These are phyloP conservation scores for Potamilus streckersoni DNA, from an alignment of 1,140 invertebrate species.

Conservation along the genomic window DNA sequence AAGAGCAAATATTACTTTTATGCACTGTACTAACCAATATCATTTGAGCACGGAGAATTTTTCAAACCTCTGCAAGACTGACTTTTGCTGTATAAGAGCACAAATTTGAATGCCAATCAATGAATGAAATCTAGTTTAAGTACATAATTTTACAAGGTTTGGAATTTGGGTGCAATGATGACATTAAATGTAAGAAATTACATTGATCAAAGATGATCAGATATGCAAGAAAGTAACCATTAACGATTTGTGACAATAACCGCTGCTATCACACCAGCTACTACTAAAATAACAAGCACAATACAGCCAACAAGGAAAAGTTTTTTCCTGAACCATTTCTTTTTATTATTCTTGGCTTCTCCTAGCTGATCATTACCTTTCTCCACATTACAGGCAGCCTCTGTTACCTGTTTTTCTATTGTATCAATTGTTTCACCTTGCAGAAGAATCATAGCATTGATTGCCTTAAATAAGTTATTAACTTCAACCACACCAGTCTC, in stretches of 20 bases:
- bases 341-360: constrained; percentile 9
- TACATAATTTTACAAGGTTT: no score
- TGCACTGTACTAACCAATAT: no score
- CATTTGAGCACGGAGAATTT: no score
- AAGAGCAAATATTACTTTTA: no score
- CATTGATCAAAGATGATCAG: no score
- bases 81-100: no score
- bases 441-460: constrained; percentile 27
- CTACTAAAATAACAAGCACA: constrained; percentile 16
- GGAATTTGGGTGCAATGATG: no score
- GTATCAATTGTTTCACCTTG: constrained; percentile 28
- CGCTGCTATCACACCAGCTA: constrained; percentile 15
- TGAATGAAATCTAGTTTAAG: no score
- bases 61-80: no score
- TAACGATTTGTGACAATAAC: constrained; percentile 17
- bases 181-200: no score
- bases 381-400: constrained; percentile 8
- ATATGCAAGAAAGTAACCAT: background rate
- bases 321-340: constrained; percentile 26
- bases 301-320: constrained; percentile 20
- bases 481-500: constrained; percentile 30
- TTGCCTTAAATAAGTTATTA: constrained; percentile 28
- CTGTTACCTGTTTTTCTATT: constrained; percentile 17
- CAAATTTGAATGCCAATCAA: no score
- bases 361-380: constrained; percentile 10